Base-by-base conservation (phyloP, 2,113 vertebrate genomes). In the Scomber colias region DNA sequence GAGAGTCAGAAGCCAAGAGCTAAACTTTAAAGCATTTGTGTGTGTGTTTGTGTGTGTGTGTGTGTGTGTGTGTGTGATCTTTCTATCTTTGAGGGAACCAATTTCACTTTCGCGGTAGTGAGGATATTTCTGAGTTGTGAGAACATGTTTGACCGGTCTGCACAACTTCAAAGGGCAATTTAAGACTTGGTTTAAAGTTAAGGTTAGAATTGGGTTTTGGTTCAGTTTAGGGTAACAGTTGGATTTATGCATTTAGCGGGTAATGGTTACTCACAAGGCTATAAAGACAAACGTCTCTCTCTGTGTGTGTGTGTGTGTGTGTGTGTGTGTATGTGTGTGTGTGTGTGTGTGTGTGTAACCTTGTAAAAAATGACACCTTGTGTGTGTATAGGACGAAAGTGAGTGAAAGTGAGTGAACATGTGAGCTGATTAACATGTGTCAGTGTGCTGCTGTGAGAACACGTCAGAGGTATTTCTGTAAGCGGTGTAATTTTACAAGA, bases 391-490 rank as follows among this genome's bases (percentile, higher is more conserved):
- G 50, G 35, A 48, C 60, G 49, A 71, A 67, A 75, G 71, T 16
- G 51, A 76, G 51, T 21, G 66, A 46, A 1, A 46, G 57, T 71
- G 45, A 71, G 81, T 17, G 27, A 81, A 77, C 77, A 78, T 65
- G 83, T 86, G 24, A 27, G 24, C 24, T 27, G 24, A 27, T 27
- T 27, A 27, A 27, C 24, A 27, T 27, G 24, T 27, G 80, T 71
- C 74, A 24, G 31, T 48, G 0, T 19, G 66, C 17, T 15, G 6
- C 67, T 66, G 24, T 27, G 27, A 73, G 31, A 56, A 44, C 19
- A 67, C 14, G 14, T 55, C 9, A 51, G 8, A 35, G 65, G 57
- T 59, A 50, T 65, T 79, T 70, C 59, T 56, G 60, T 63, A 35
- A 19, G 55, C 9, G 45, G 49, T 83, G 66, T 49, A 31, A 31